These are phyloP conservation scores for Strongylocentrotus purpuratus DNA, from an alignment of 35 echinoderm and acorn worm species.

Conservation along the genomic window DNA sequence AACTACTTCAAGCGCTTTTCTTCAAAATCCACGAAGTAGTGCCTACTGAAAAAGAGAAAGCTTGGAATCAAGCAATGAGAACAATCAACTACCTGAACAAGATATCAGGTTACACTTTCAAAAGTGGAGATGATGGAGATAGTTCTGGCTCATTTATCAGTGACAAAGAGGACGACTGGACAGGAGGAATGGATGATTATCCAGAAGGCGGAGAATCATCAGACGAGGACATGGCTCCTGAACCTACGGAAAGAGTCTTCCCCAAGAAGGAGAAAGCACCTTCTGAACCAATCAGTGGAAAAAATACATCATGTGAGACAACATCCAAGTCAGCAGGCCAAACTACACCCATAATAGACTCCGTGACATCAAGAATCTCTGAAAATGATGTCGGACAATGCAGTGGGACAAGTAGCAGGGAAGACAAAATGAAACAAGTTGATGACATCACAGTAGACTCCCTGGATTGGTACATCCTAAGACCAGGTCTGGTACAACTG, in stretches of 20 bases:
- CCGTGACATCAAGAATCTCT: background rate
- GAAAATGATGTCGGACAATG: background rate
- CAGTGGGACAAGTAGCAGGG: background rate
- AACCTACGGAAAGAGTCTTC: background rate
- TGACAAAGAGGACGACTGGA: background rate
- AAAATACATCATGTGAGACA: background rate
- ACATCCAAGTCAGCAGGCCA: background rate
- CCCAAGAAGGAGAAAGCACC: background rate
- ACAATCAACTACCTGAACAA: background rate
- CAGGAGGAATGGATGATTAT: background rate
- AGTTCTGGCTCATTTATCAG: background rate
- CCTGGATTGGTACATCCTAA: background rate
- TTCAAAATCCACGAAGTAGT: slow-evolving; percentile 1
- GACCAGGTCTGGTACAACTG: background rate
- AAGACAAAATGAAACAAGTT: background rate
- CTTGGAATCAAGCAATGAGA: background rate
- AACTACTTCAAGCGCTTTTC: background rate
- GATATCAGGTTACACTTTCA: background rate
- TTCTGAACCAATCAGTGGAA: background rate
- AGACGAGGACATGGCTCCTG: background rate
- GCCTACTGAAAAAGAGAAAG: background rate
- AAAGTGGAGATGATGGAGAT: background rate
- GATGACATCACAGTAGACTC: background rate
- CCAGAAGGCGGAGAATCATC: background rate
- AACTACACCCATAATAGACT: background rate